Evolutionary conservation across 2,888 invertebrate genomes (phyloP).

Genomic region (Lamellibrachia columna): DNA sequence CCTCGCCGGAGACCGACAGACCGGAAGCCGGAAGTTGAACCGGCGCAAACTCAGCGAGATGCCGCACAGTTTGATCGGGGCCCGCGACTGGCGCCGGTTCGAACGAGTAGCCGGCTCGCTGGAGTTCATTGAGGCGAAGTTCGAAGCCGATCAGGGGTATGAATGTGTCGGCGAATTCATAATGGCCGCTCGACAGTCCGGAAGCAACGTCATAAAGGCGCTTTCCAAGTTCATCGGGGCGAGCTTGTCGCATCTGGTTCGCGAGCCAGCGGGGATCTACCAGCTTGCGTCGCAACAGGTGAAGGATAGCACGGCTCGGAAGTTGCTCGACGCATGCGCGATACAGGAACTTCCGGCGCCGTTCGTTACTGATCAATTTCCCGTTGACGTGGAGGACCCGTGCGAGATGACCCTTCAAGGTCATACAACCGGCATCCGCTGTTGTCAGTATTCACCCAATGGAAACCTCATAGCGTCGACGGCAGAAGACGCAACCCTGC

Average conservation of each 20-base stretch:
- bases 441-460: constrained; percentile 31
- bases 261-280: constrained; percentile 31
- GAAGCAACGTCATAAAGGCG: constrained; percentile 20
- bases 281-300: constrained; percentile 37
- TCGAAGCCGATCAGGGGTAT: constrained; percentile 37
- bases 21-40: constrained; percentile 28
- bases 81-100: constrained; percentile 35
- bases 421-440: constrained; percentile 30
- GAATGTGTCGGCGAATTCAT: constrained; percentile 33
- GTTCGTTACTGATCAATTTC: constrained; percentile 17
- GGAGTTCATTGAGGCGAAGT: constrained; percentile 36
- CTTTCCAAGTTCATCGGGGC: constrained; percentile 32
- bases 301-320: not conserved
- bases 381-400: constrained; percentile 35
- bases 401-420: constrained; percentile 38
- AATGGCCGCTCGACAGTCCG: constrained; percentile 28
- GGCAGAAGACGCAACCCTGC: constrained; percentile 32
- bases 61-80: constrained; percentile 29
- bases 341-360: not conserved
- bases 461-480: constrained; percentile 34
- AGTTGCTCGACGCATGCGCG: constrained; percentile 22
- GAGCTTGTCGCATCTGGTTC: constrained; percentile 31
- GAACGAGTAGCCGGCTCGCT: constrained; percentile 24
- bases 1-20: constrained; percentile 20
- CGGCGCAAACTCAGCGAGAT: constrained; percentile 35